phyloP scores from a whole-genome alignment of 2,888 invertebrate species.

The Macrosiphum euphorbiae region DNA sequence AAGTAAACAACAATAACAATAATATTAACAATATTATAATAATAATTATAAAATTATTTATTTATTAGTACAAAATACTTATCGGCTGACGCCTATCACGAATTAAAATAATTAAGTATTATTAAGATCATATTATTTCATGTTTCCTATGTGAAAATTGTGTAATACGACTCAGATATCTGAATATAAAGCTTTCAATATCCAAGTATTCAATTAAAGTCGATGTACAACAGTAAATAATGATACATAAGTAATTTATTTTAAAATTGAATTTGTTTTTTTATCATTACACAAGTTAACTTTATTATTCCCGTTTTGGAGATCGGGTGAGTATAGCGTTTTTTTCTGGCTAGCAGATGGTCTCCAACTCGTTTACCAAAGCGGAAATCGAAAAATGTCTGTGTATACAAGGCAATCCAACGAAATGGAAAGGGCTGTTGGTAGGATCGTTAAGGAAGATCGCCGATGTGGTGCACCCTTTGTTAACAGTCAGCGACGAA shows the following conservation, averaged over 20 bases:
- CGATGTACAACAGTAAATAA: neutral
- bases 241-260: neutral
- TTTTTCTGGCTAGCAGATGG: constrained; percentile 40
- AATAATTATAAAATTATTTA: too few species aligned
- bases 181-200: neutral
- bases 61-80: too few species aligned
- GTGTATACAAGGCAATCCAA: constrained; percentile 74
- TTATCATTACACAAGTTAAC: neutral
- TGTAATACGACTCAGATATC: neutral
- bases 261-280: neutral
- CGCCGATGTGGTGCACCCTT: constrained; percentile 87
- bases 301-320: neutral
- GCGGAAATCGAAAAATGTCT: constrained; percentile 74
- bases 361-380: constrained; percentile 34
- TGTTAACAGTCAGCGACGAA: constrained; percentile 86
- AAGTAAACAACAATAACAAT: neutral
- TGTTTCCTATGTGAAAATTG: neutral
- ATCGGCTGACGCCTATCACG: too few species aligned
- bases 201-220: neutral
- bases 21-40: neutral
- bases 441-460: constrained; percentile 90
- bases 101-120: too few species aligned
- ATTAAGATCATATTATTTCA: too few species aligned
- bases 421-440: constrained; percentile 94
- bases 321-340: neutral